These are phyloP conservation scores for Rafetus swinhoei DNA, from an alignment of 2,113 vertebrate species.

Conservation along the genomic window DNA sequence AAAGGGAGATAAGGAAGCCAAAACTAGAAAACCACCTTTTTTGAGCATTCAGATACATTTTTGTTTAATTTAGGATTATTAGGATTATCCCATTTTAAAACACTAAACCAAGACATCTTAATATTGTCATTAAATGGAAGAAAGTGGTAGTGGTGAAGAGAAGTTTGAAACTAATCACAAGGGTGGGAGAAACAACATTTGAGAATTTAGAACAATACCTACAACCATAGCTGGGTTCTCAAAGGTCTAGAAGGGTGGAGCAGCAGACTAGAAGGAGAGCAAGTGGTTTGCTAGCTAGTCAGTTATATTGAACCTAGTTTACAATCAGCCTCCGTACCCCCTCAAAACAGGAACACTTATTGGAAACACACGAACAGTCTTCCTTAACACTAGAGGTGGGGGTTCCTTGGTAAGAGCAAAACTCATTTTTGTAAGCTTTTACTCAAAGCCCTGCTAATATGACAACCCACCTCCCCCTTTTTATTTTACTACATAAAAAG, in stretches of 20 bases:
- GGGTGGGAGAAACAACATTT: not conserved
- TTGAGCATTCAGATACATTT: slow-evolving; percentile 2
- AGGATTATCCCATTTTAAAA: slow-evolving; percentile 34
- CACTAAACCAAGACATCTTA: not conserved
- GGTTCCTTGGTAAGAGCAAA: not conserved
- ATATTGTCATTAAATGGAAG: slow-evolving; percentile 12
- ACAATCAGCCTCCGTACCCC: not conserved
- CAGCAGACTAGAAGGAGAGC: not conserved
- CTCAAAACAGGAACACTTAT: not conserved
- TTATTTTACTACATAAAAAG: slow-evolving; percentile 34
- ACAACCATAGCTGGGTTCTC: not conserved
- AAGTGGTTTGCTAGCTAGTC: not conserved
- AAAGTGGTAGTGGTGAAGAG: fast-evolving
- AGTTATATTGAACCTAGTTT: not conserved
- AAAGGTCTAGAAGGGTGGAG: not conserved
- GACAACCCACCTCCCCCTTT: slow-evolving; percentile 30
- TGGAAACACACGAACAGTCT: not conserved
- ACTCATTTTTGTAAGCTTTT: slow-evolving; percentile 30
- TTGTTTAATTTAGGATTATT: slow-evolving; percentile 11
- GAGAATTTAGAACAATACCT: not conserved
- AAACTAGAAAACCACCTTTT: not conserved
- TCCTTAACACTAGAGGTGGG: slow-evolving; percentile 23
- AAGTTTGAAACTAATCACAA: not conserved
- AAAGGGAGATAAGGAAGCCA: not conserved
- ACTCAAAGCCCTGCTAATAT: not conserved